These are phyloP conservation scores for Rhodeus uyekii DNA, from an alignment of 2,797 vertebrate genomes.

Conservation along the genomic window DNA sequence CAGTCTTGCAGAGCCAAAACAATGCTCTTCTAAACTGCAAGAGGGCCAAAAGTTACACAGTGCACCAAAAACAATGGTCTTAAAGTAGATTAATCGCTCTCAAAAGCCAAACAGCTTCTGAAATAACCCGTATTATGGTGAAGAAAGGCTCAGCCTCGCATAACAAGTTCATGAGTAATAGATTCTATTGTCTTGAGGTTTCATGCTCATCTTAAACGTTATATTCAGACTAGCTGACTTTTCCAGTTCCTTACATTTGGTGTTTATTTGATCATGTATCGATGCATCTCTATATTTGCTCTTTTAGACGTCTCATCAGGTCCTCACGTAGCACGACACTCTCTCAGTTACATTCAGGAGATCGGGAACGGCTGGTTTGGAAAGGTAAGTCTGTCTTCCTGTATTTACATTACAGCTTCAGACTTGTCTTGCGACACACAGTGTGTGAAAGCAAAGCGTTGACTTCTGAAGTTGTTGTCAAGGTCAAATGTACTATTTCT, in stretches of 20 bases:
- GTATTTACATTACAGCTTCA: constrained; percentile 33
- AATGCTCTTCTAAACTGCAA: neutral
- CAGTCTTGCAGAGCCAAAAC: too few species aligned
- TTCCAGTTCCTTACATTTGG: neutral
- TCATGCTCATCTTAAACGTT: neutral
- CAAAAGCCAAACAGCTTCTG: neutral
- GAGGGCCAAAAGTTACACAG: too few species aligned
- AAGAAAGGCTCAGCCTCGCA: neutral
- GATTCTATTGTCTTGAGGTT: neutral
- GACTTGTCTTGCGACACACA: neutral
- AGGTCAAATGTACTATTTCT: neutral
- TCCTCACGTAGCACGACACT: constrained; percentile 88
- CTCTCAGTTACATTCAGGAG: constrained; percentile 96
- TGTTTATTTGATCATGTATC: neutral
- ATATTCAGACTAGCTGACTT: neutral
- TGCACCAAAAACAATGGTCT: neutral
- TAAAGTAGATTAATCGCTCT: neutral
- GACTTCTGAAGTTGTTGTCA: constrained; percentile 1
- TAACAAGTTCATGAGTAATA: neutral
- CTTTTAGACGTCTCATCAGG: constrained; percentile 83
- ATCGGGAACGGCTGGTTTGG: constrained; percentile 97
- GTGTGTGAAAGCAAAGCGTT: constrained; percentile 1
- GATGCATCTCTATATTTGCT: neutral
- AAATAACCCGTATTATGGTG: neutral
- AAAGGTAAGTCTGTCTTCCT: constrained; percentile 80